Percentiles rank a stretch among this genome's conserved stretches.
Evolutionary conservation across 2,888 invertebrate species (phyloP).

Genomic region (Cartodere bifasciata): DNA sequence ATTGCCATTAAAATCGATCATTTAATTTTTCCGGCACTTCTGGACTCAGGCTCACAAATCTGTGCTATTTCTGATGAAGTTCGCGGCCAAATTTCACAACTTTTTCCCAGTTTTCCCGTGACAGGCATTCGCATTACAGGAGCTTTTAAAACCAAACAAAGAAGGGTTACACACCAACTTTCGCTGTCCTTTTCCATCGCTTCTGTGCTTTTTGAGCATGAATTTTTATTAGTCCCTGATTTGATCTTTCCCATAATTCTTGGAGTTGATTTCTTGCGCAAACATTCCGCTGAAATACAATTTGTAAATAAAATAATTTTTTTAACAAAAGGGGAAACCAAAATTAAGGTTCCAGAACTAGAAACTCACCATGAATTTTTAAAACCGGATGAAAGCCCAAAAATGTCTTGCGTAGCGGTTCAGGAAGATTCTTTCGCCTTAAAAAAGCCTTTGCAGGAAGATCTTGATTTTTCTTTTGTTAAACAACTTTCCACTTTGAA

Average conservation of each 20-base stretch:
- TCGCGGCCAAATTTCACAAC: background rate
- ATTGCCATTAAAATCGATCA: background rate
- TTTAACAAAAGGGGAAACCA: background rate
- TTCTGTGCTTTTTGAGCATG: background rate
- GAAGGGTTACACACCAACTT: background rate
- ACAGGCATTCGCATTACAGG: constrained; percentile 6
- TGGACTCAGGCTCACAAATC: background rate
- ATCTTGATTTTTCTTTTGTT: too few species aligned
- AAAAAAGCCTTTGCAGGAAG: too few species aligned
- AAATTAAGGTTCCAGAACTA: background rate
- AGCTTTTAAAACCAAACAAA: constrained; percentile 3
- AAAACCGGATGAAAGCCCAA: too few species aligned
- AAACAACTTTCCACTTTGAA: too few species aligned
- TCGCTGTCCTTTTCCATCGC: background rate
- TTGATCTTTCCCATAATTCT: constrained; percentile 3
- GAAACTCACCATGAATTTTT: constrained; percentile 4
- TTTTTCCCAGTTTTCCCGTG: constrained; percentile 6
- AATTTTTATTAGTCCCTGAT: constrained; percentile 6
- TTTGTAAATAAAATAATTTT: background rate
- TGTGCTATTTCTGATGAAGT: constrained; percentile 3
- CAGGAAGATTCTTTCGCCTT: too few species aligned
- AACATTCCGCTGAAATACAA: background rate
- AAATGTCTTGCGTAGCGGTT: too few species aligned
- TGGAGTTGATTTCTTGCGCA: constrained; percentile 3
- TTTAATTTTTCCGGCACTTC: constrained; percentile 1